These are phyloP conservation scores for Actinia equina DNA, from an alignment of 64 coral and sea anemone genomes.

Conservation along the genomic window DNA sequence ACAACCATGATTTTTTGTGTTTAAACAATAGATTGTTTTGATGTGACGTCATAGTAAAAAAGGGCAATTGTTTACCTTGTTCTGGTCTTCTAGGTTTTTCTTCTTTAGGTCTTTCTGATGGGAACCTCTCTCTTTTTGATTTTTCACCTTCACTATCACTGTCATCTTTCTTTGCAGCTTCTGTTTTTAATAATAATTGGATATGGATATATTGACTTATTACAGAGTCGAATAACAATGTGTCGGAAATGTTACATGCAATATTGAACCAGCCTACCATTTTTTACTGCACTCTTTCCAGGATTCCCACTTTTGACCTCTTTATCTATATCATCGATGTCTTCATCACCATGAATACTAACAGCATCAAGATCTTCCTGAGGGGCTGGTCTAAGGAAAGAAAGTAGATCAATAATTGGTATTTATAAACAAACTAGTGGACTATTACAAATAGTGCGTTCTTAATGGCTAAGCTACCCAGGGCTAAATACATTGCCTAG, in stretches of 20 bases:
- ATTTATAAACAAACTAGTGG: too few relatives aligned
- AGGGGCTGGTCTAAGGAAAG: not conserved
- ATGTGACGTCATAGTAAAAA: not conserved
- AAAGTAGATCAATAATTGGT: not conserved
- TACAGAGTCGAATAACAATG: too few relatives aligned
- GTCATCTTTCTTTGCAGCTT: not conserved
- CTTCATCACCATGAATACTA: constrained; percentile 98
- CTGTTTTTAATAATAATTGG: not conserved
- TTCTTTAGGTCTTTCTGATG: constrained; percentile 8
- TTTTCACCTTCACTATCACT: constrained; percentile 9
- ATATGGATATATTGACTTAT: not conserved
- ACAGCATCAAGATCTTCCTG: constrained; percentile 83
- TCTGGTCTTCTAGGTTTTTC: constrained; percentile 3
- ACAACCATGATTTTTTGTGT: too few relatives aligned
- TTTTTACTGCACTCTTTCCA: not conserved
- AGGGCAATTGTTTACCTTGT: not conserved
- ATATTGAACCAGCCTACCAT: not conserved
- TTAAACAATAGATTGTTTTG: too few relatives aligned
- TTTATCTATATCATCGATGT: constrained; percentile 90
- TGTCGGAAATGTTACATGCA: too few relatives aligned
- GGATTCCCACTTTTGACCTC: constrained; percentile 67
- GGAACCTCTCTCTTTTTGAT: constrained; percentile 14
- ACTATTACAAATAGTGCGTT: too few relatives aligned
- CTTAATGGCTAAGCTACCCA: too few relatives aligned
- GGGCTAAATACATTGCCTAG: too few relatives aligned